A percentile compares a stretch with the other conserved stretches of the same genome.
These are phyloP conservation scores for Ptycholaimellus sp. DNA, from an alignment of 2,888 invertebrate genomes.

Conservation along the genomic window DNA sequence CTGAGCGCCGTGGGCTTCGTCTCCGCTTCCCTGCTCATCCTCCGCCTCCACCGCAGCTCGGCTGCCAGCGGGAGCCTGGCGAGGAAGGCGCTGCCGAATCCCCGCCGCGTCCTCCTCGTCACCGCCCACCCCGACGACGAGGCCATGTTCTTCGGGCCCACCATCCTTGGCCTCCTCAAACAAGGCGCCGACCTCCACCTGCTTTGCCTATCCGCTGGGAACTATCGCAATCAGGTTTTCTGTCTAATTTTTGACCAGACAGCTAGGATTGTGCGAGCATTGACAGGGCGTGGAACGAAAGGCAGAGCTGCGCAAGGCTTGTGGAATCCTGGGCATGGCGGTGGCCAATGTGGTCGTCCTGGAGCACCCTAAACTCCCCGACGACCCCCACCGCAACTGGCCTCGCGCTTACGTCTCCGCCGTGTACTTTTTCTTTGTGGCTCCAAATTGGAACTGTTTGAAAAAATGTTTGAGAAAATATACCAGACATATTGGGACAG, in stretches of 20 bases:
- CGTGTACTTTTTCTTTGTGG: constrained; percentile 11
- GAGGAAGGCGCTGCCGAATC: not conserved
- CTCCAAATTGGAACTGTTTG: constrained; percentile 4
- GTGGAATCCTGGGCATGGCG: constrained; percentile 51
- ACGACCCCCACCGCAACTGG: constrained; percentile 54
- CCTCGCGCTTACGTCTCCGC: constrained; percentile 32
- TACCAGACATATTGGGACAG: too few species aligned
- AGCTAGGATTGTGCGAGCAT: not conserved
- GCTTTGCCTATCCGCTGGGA: constrained; percentile 13
- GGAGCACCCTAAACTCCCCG: constrained; percentile 41
- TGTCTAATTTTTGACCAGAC: not conserved
- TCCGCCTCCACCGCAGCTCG: too few species aligned
- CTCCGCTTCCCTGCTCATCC: too few species aligned
- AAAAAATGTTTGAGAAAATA: not conserved
- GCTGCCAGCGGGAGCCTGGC: too few species aligned
- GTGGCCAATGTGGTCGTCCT: constrained; percentile 45
- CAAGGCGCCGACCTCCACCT: constrained; percentile 9
- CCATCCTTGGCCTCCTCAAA: constrained; percentile 10
- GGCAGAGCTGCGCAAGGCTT: constrained; percentile 56
- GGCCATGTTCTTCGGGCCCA: constrained; percentile 91
- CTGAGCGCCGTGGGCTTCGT: too few species aligned
- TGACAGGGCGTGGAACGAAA: constrained; percentile 40
- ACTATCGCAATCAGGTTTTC: constrained; percentile 6
- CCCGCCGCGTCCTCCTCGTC: constrained; percentile 42
- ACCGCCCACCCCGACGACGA: constrained; percentile 95